Evolutionary conservation across 1,140 invertebrate species (phyloP).

Genomic region (Rhizoglyphus robini): DNA sequence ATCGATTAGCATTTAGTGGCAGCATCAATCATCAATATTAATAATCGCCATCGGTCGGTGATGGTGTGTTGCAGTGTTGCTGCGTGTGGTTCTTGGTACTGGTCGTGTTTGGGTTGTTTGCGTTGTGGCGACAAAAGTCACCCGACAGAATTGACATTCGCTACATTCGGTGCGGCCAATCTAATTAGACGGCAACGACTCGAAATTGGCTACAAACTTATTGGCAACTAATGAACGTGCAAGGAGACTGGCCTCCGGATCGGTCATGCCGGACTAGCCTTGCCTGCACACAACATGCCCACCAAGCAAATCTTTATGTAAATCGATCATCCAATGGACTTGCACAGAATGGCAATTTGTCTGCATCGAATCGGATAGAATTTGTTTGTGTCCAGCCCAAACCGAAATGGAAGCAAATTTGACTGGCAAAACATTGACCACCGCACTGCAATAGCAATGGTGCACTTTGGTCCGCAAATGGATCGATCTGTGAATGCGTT

Average conservation of each 20-base stretch:
- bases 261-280: too few relatives aligned
- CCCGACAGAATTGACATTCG: background rate
- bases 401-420: background rate
- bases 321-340: background rate
- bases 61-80: background rate
- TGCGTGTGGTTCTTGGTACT: too few relatives aligned
- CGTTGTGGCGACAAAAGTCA: background rate
- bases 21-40: constrained; percentile 13
- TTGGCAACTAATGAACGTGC: background rate
- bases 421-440: background rate
- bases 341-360: background rate
- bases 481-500: background rate
- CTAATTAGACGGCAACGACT: background rate
- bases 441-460: background rate
- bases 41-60: background rate
- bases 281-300: too few relatives aligned
- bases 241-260: too few relatives aligned
- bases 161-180: background rate
- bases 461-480: background rate
- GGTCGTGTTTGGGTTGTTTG: too few relatives aligned
- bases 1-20: constrained; percentile 11
- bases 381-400: background rate
- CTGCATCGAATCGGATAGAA: background rate
- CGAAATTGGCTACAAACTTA: background rate
- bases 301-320: background rate